A percentile compares a stretch with the other conserved stretches of the same genome.
phyloP scores from a whole-genome alignment of 2,888 invertebrate genomes.

The Siphlonurus alternatus region DNA sequence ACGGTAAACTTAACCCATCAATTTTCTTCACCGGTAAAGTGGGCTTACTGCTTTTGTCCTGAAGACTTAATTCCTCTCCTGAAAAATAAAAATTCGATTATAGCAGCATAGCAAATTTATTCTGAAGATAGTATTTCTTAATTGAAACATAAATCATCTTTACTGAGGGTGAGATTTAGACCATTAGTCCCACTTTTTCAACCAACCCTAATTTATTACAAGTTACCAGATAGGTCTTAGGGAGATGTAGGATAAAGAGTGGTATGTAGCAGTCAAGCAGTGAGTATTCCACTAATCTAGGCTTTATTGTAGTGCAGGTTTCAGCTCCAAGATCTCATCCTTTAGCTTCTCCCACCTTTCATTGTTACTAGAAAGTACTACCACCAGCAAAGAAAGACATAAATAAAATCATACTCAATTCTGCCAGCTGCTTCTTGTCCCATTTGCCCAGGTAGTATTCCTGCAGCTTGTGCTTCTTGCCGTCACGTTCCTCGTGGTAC shows the following conservation, averaged over 20 bases:
- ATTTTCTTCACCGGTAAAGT: slow-evolving; percentile 46
- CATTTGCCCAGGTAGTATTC: slow-evolving; percentile 73
- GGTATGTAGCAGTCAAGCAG: no score
- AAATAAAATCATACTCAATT: slow-evolving; percentile 23
- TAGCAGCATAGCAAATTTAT: background rate
- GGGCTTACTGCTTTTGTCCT: slow-evolving; percentile 3
- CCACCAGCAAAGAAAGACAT: no score
- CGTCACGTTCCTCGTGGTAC: slow-evolving; percentile 90
- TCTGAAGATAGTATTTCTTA: background rate
- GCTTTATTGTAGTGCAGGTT: no score
- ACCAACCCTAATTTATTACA: background rate
- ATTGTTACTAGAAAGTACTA: no score
- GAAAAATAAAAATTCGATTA: background rate
- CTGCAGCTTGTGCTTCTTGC: slow-evolving; percentile 64
- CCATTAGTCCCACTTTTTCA: no score
- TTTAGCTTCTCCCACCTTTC: no score
- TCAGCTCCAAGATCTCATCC: no score
- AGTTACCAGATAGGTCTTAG: background rate
- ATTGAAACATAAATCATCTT: no score
- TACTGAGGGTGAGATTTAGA: no score
- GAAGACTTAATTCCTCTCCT: slow-evolving; percentile 27
- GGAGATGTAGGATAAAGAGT: background rate
- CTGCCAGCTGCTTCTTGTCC: slow-evolving; percentile 45
- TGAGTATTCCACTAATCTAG: no score
- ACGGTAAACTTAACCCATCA: slow-evolving; percentile 77